phyloP scores from a whole-genome alignment of 2,888 invertebrate species.

The Dasypolia templi region DNA sequence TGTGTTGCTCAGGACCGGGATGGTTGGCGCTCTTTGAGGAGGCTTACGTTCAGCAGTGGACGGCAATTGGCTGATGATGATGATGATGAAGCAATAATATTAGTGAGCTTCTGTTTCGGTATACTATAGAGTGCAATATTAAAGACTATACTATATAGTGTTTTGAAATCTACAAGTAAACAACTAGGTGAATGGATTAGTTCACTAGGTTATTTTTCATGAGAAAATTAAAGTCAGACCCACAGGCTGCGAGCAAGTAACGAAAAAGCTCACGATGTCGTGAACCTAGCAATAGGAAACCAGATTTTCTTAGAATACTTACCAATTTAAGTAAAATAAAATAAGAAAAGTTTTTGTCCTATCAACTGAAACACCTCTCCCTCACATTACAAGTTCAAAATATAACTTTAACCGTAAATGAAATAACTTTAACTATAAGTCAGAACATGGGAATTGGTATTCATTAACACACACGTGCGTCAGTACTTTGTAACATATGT shows the following conservation, averaged over 20 bases:
- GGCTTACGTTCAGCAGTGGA: too few species aligned
- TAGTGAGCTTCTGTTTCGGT: neutral
- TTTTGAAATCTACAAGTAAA: neutral
- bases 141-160: neutral
- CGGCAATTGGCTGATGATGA: too few species aligned
- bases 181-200: neutral
- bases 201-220: too few species aligned
- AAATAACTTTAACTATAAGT: neutral
- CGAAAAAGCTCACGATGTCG: neutral
- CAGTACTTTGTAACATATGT: slow-evolving; percentile 51
- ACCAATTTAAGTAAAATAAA: too few species aligned
- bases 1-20: too few species aligned
- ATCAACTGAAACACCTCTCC: too few species aligned
- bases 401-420: neutral
- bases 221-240: neutral
- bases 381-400: slow-evolving; percentile 4
- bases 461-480: slow-evolving; percentile 28
- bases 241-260: neutral
- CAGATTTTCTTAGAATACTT: too few species aligned
- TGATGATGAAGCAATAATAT: neutral
- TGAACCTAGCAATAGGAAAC: neutral
- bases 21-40: too few species aligned
- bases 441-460: slow-evolving; percentile 24
- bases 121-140: too few species aligned
- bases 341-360: too few species aligned